Percentiles rank a stretch among this genome's conserved stretches.
Evolutionary conservation across 2,797 vertebrate species (phyloP).

Genomic region (Periophthalmus magnuspinnatus): DNA sequence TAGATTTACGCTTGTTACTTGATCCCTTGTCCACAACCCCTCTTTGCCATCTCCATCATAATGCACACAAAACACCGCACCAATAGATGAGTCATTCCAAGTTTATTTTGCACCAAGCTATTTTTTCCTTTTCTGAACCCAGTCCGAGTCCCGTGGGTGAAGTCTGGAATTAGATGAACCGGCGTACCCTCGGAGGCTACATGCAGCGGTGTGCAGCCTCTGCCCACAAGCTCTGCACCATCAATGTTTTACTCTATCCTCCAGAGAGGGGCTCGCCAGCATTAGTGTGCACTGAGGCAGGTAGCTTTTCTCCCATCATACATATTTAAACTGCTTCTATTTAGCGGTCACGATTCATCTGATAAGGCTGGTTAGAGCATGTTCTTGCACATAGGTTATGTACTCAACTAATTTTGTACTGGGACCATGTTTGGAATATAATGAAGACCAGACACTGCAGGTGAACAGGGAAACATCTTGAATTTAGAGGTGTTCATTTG

Average conservation of each 20-base stretch:
- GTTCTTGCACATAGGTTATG: not conserved
- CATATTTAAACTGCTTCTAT: slow-evolving; percentile 73
- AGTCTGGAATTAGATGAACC: slow-evolving; percentile 68
- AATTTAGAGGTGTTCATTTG: no score
- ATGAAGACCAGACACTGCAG: no score
- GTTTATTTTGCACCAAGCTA: slow-evolving; percentile 33
- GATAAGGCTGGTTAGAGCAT: slow-evolving; percentile 22
- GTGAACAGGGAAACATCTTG: no score
- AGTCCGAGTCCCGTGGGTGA: slow-evolving; percentile 42
- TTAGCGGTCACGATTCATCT: slow-evolving; percentile 51
- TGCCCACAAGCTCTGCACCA: slow-evolving; percentile 32
- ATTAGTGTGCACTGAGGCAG: slow-evolving; percentile 49
- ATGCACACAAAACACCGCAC: slow-evolving; percentile 11
- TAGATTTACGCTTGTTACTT: not conserved
- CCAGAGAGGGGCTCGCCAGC: slow-evolving; percentile 36
- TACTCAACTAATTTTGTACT: not conserved
- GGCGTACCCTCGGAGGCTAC: slow-evolving; percentile 44
- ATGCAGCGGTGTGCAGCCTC: slow-evolving; percentile 37
- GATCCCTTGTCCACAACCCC: not conserved
- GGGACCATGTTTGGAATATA: not conserved
- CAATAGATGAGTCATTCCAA: slow-evolving; percentile 14
- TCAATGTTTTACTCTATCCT: slow-evolving; percentile 68
- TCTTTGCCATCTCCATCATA: slow-evolving; percentile 14
- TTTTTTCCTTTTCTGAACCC: slow-evolving; percentile 30
- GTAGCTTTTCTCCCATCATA: slow-evolving; percentile 59